Evolutionary conservation across 2,113 vertebrate genomes (phyloP), one percentile per base, ranked within the genome.

Genomic region (Sula dactylatra): DNA sequence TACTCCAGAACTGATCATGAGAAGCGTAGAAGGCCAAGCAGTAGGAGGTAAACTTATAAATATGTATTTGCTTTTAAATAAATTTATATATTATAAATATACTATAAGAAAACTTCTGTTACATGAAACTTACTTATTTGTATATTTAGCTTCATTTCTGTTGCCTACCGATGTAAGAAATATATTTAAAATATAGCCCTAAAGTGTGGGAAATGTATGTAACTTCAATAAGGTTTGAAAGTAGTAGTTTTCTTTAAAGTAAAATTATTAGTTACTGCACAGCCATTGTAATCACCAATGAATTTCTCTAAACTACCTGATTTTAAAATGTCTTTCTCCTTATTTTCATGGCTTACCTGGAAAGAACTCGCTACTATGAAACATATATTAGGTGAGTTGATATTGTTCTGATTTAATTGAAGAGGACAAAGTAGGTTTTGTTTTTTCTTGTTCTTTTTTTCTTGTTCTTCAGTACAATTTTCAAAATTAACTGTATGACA

Each of bases 291-390:
- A 77, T 94, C 36, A 81, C 45, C 66, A 84, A 93, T 97, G 56
- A 62, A 44, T 95, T 95, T 96, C 61, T 98, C n/a, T 90, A 24
- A 59, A 36, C 34, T n/a, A 69, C 95, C 91, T 94, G 55, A 88
- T 96, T 78, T 97, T 98, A 94, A 98, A 98, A 98, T 98, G 96
- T 97, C 97, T 98, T 97, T 97, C 86, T 83, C 93, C 98, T 95
- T 96, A 93, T 98, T 97, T 98, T 98, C 98, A 97, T 98, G 98
- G 85, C 97, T 98, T 98, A 97, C 98, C 98, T 97, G 99, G 99
- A 98, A 98, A 99, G 99, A 99, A 99, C 99, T 93, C 99, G 99
- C 98, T 99, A 99, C 99, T 99, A 99, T 98, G 99, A 99, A 98
- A 98, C 99, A 95, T 99, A 99, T 88, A 97, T 99, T 98, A 99